phyloP scores from a whole-genome alignment of 1,140 invertebrate genomes.

The Metaphire vulgaris region DNA sequence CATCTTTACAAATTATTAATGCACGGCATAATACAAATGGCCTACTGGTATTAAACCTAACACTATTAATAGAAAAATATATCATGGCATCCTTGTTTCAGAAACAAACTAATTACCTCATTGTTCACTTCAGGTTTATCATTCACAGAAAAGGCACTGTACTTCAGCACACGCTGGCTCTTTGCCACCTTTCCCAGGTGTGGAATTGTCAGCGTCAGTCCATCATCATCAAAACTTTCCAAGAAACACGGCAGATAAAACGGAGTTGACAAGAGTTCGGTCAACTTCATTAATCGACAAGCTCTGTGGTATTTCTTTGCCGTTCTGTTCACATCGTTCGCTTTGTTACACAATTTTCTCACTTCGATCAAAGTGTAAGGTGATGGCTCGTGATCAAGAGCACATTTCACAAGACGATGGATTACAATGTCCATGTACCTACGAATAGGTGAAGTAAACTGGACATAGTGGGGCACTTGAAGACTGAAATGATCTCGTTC shows the following conservation, averaged over 20 bases:
- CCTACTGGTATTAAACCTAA: no score
- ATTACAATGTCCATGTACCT: conserved; percentile 49
- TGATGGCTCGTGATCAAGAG: conserved; percentile 25
- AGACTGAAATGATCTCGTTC: conserved; percentile 33
- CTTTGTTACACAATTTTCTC: conserved; percentile 29
- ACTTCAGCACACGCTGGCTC: not conserved
- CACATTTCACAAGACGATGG: conserved; percentile 37
- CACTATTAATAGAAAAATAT: no score
- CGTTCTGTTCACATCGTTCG: conserved; percentile 31
- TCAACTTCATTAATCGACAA: not conserved
- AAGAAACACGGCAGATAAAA: conserved; percentile 22
- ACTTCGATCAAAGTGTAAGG: conserved; percentile 33
- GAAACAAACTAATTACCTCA: not conserved
- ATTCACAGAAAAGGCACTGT: not conserved
- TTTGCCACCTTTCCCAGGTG: not conserved
- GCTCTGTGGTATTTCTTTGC: conserved; percentile 31
- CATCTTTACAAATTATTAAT: no score
- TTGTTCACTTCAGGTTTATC: conserved; percentile 8
- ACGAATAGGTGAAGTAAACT: conserved; percentile 54
- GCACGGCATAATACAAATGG: no score
- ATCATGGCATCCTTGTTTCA: no score
- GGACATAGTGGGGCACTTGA: conserved; percentile 38
- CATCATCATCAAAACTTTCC: conserved; percentile 14
- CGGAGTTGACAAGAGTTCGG: conserved; percentile 7
- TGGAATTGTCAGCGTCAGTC: not conserved